A percentile compares a stretch with the other conserved stretches of the same genome.
phyloP scores from a whole-genome alignment of 2,797 vertebrate species.

The Spinibarbus caldwelli region DNA sequence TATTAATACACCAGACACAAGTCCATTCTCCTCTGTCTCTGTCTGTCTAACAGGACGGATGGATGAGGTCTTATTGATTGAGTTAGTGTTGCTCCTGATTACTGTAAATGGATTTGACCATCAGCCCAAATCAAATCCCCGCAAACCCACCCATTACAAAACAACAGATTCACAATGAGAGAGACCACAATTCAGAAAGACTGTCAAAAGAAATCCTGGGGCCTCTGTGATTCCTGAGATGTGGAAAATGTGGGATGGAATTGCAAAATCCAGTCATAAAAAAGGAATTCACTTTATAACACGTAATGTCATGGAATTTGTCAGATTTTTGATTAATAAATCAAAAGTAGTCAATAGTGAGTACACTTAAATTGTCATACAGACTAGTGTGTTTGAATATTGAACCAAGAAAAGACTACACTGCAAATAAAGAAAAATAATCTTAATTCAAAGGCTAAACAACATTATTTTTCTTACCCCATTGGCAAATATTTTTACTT shows the following conservation, averaged over 20 bases:
- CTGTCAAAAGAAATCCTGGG: neutral
- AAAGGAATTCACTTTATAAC: neutral
- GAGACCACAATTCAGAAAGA: neutral
- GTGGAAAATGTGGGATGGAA: neutral
- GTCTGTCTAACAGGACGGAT: constrained; percentile 32
- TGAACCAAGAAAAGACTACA: neutral
- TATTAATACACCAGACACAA: constrained; percentile 5
- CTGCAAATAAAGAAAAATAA: too few relatives aligned
- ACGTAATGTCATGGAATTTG: neutral
- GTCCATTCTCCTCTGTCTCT: constrained; percentile 7
- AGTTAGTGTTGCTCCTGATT: constrained; percentile 71
- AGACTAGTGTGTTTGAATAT: neutral
- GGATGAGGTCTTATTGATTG: constrained; percentile 47
- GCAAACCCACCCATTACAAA: constrained; percentile 71
- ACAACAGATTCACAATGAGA: constrained; percentile 64
- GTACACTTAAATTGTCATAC: too few relatives aligned
- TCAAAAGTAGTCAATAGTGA: too few relatives aligned
- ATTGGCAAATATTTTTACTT: too few relatives aligned
- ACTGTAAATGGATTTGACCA: constrained; percentile 67
- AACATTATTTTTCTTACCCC: too few relatives aligned
- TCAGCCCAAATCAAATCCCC: constrained; percentile 72
- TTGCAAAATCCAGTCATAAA: too few relatives aligned
- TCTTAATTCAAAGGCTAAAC: too few relatives aligned
- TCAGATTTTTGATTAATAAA: too few relatives aligned
- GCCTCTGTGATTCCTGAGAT: neutral